Percentiles rank a stretch among this genome's conserved stretches.
phyloP scores from a whole-genome alignment of 2,797 vertebrate species.

The Onychomys arenicola region DNA sequence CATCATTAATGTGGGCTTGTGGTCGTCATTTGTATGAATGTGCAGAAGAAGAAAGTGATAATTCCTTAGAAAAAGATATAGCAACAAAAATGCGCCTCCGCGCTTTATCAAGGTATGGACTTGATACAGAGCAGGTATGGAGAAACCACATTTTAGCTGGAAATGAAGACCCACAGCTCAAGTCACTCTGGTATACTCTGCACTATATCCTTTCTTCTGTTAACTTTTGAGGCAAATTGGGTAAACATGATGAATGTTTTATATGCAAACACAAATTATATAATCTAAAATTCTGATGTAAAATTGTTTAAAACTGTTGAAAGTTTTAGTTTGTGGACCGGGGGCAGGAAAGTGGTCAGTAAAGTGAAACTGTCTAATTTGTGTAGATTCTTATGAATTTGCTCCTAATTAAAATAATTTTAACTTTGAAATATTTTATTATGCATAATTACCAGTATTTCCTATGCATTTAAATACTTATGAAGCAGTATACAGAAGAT shows the following conservation, averaged over 20 bases:
- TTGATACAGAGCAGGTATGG: conserved; percentile 97
- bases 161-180: conserved; percentile 95
- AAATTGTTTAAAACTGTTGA: conserved; percentile 59
- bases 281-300: conserved; percentile 51
- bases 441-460: conserved; percentile 84
- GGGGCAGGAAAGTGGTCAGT: not conserved
- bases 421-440: conserved; percentile 70
- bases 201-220: conserved; percentile 96
- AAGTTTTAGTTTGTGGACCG: conserved; percentile 62
- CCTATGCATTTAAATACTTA: conserved; percentile 96
- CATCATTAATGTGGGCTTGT: conserved; percentile 98
- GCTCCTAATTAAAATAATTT: conserved; percentile 55
- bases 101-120: conserved; percentile 96
- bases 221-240: conserved; percentile 47
- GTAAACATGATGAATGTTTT: conserved; percentile 55
- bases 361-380: not conserved
- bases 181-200: conserved; percentile 97
- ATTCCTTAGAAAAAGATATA: conserved; percentile 93
- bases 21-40: conserved; percentile 97
- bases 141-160: conserved; percentile 96
- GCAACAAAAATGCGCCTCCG: conserved; percentile 98
- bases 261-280: conserved; percentile 16
- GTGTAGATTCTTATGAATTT: not conserved
- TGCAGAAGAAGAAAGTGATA: conserved; percentile 90
- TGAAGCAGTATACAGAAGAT: conserved; percentile 99